Percentiles rank a stretch among this genome's conserved stretches.
Evolutionary conservation across 2,113 vertebrate genomes (phyloP).

Genomic region (Panthera leo): DNA sequence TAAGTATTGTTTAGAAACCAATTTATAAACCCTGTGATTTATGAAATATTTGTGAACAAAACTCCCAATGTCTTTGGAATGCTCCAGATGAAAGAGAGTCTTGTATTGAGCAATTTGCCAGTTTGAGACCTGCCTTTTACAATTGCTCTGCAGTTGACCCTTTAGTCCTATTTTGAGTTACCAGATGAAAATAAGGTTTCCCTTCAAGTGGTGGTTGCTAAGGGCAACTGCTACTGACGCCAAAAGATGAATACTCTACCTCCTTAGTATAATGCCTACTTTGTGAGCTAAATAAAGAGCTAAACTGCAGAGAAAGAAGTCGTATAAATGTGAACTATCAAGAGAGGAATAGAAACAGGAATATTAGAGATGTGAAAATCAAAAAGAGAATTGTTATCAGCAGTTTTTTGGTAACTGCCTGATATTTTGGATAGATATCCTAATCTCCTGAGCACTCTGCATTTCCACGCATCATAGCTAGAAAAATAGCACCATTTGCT

Average conservation of each 20-base stretch:
- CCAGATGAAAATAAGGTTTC: conserved; percentile 83
- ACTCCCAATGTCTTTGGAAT: conserved; percentile 46
- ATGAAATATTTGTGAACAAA: conserved; percentile 61
- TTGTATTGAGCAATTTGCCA: conserved; percentile 69
- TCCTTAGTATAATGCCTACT: conserved; percentile 87
- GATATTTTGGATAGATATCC: neutral
- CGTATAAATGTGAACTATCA: conserved; percentile 83
- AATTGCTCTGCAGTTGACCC: conserved; percentile 82
- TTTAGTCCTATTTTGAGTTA: conserved; percentile 81
- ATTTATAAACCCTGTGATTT: conserved; percentile 35
- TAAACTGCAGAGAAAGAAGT: conserved; percentile 85
- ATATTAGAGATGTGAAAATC: conserved; percentile 70
- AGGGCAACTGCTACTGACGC: conserved; percentile 84
- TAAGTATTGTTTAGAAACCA: conserved; percentile 53
- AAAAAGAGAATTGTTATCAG: conserved; percentile 56
- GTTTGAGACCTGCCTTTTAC: conserved; percentile 69
- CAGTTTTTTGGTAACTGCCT: conserved; percentile 59
- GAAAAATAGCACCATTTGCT: conserved; percentile 12
- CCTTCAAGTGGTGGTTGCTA: conserved; percentile 86
- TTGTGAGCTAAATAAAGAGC: conserved; percentile 88
- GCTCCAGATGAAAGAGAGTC: conserved; percentile 71
- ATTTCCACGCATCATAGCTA: neutral
- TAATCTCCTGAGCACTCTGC: neutral
- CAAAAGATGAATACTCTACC: conserved; percentile 86
- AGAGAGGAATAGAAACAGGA: conserved; percentile 67